Conservation (phyloP, 2,113 vertebrate genomes). For the Petrocephalus microphthalmus region DNA sequence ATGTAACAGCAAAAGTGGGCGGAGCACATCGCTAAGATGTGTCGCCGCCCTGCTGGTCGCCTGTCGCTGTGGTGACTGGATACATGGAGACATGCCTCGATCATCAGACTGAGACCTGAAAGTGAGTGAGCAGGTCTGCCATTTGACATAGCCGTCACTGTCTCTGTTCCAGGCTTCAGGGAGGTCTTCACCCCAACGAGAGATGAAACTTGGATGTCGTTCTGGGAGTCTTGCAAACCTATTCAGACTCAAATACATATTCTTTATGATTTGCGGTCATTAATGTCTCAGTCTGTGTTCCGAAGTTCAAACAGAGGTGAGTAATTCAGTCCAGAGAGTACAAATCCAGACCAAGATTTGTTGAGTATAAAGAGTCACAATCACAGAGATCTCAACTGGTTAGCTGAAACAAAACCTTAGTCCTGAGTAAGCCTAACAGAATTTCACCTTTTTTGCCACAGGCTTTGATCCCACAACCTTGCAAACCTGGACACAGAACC, state of each 20-base stretch:
- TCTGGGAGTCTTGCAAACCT: background rate
- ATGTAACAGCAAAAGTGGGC: background rate
- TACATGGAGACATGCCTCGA: background rate
- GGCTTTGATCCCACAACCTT: background rate
- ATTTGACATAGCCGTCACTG: background rate
- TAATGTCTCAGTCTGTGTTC: background rate
- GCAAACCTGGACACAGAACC: background rate
- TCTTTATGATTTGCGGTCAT: background rate
- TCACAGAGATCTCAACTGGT: background rate
- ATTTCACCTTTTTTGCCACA: background rate
- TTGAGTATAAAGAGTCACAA: background rate
- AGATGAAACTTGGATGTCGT: background rate
- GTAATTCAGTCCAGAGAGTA: background rate
- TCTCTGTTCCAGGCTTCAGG: background rate
- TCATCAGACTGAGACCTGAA: background rate
- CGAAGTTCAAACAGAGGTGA: background rate
- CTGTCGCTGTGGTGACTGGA: background rate
- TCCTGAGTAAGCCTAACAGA: background rate
- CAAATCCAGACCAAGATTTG: background rate
- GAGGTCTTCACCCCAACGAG: background rate
- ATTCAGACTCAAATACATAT: background rate
- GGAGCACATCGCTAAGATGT: background rate
- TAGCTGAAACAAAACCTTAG: background rate
- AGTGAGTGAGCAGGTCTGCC: background rate
- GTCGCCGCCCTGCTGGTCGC: background rate